Evolutionary conservation across 1,140 invertebrate species (phyloP), one percentile per base, ranked within the genome.

Genomic region (Camponotus pennsylvanicus): DNA sequence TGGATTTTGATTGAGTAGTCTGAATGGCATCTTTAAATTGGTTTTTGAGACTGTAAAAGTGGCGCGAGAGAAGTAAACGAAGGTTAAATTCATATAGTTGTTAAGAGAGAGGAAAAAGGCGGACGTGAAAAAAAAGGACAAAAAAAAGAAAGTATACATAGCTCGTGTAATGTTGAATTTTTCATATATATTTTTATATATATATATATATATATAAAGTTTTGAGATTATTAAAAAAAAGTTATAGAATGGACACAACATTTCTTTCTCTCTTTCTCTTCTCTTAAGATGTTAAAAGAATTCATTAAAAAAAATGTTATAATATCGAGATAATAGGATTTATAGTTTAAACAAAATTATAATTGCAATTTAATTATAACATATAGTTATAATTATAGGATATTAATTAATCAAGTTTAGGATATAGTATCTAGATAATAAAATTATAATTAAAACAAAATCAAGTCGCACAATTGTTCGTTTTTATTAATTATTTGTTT

Each of bases 1-100:
- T 83, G 27, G 57, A 83, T 83, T 83, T 83, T 73, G 69, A 83
- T 83, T 57, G 69, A 59, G 42, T 34, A 40, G 7, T 59, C 52
- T 11, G 40, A 82, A 15, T 45, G 27, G 18, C 67, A 13, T 49
- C 69, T 42, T 27, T 27, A 52, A 82, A 82, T 82, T 67, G 55
- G 15, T 59, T 73, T 82, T 82, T 80, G 9, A 66, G 76, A 49
- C 1, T 66, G 59, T 66, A 49, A 42, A 34, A 40, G 57, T 13
- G 40, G 2, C 40, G 49, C 15, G 15, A 52, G 49, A 52, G 49
- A 32, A 9, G 8, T n/a, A 15, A 21, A 32, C 15, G 15, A 42
- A 80, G 6, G 1, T 42, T 9, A 21, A 15, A 45, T 71, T 57
- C 37, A 34, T 15, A 21, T 27, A 37, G 0, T 76, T 55, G 21